Base-by-base conservation (phyloP, 2,888 invertebrate species). In the Plagiodera versicolora region DNA sequence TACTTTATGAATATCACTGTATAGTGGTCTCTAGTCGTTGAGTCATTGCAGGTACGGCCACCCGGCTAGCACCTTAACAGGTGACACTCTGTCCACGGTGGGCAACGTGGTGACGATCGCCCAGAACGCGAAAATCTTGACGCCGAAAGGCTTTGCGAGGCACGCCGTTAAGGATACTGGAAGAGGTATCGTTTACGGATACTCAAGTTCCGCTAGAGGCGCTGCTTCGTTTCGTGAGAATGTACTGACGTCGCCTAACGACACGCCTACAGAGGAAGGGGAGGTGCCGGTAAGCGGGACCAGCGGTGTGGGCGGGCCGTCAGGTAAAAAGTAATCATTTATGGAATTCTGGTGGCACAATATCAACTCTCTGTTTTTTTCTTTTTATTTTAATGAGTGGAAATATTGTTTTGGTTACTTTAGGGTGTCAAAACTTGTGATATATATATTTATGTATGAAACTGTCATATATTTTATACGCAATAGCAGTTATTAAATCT, bases 41-140 rank as follows among this genome's bases (percentile, higher is more conserved):
- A n/a, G n/a, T n/a, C n/a, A n/a, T 24, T 24, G 24, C 24, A 90
- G 90, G 73, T 91, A 91, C 79, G 91, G 91, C 0, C 77, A 81
- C 10, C 84, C 88, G 14, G 89, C 87, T 20, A 88, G 88, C 1
- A 81, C 82, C 63, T 81, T 89, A 3, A 86, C 90, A 0, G 84
- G 84, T 48, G 85, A 88, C 71, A 86, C 89, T 0, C 82, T 91
- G 48, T 84, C 86, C 69, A 85, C 90, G 0, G 84, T 88, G 4
- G 91, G 91, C 8, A 90, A 92, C 78, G 83, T 88, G 0, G 86
- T 86, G 32, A 80, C 84, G 69, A 85, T 90, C 1, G 86, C 86
- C 20, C 83, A 85, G 69, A 89, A 89, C 78, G 81, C 87, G 0
- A 85, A 84, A 73, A 82, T 86, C 64, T 81, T 91, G 4, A 88